phyloP scores from a whole-genome alignment of 1,140 invertebrate genomes.

The Fragariocoptes setiger region DNA sequence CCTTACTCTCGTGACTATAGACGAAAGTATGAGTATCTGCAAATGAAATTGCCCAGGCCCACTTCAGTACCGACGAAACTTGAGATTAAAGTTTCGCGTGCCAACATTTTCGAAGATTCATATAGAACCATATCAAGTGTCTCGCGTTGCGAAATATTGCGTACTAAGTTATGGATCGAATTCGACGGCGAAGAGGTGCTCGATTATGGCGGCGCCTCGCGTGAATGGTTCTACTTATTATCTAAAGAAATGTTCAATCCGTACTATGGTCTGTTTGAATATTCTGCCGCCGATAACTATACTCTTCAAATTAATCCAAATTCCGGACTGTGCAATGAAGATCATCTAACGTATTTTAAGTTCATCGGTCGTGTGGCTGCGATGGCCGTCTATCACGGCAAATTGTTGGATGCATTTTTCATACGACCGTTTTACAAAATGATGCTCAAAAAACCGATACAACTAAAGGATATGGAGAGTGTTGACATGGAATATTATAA shows the following conservation, averaged over 20 bases:
- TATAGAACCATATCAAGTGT: constrained; percentile 45
- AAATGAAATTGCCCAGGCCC: constrained; percentile 70
- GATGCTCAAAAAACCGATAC: constrained; percentile 82
- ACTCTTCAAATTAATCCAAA: constrained; percentile 93
- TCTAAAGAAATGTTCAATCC: constrained; percentile 99
- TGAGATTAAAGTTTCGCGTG: constrained; percentile 65
- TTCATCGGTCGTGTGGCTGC: constrained; percentile 89
- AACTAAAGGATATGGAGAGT: constrained; percentile 82
- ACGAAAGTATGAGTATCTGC: constrained; percentile 90
- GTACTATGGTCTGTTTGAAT: constrained; percentile 94
- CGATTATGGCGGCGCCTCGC: constrained; percentile 81
- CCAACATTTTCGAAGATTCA: constrained; percentile 78
- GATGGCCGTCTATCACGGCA: constrained; percentile 96
- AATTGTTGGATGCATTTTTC: constrained; percentile 85
- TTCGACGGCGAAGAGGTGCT: constrained; percentile 87
- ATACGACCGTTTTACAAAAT: constrained; percentile 99
- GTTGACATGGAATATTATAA: constrained; percentile 97
- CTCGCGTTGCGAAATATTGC: constrained; percentile 48
- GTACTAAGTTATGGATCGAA: constrained; percentile 92
- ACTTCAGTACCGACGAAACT: constrained; percentile 86
- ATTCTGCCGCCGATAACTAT: constrained; percentile 95
- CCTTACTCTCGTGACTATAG: constrained; percentile 94
- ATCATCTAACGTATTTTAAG: constrained; percentile 90
- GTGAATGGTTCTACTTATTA: constrained; percentile 92
- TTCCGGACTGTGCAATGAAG: constrained; percentile 82